Evolutionary conservation across 2,797 vertebrate species (phyloP).

Genomic region (Thamnophis elegans): DNA sequence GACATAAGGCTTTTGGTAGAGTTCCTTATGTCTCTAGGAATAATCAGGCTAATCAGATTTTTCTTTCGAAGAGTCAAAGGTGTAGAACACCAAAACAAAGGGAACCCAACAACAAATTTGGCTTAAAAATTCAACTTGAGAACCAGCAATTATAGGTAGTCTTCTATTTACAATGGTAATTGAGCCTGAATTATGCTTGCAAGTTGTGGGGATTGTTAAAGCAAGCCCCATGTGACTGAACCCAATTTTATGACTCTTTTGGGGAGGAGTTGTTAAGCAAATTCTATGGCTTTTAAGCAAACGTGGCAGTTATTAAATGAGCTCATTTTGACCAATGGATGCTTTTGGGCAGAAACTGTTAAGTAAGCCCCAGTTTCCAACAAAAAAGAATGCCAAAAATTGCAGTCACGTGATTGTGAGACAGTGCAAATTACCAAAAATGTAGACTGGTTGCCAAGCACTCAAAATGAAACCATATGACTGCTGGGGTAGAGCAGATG

Average conservation of each 20-base stretch:
- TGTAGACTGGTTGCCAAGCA: neutral
- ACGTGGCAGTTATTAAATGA: neutral
- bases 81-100: neutral
- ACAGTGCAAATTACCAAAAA: neutral
- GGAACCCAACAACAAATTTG: neutral
- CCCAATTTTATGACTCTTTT: neutral
- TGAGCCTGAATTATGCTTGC: neutral
- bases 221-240: neutral
- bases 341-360: neutral
- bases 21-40: neutral
- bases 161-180: neutral
- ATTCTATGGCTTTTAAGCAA: neutral
- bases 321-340: neutral
- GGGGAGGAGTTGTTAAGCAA: neutral
- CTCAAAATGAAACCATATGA: neutral
- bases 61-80: neutral
- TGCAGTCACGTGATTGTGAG: neutral
- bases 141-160: neutral
- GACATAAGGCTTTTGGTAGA: neutral
- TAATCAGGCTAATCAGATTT: neutral
- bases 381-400: neutral
- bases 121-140: neutral
- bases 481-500: neutral
- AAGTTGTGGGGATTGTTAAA: neutral
- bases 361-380: neutral